These are phyloP conservation scores for Heliconius ethilla DNA, from an alignment of 2,888 invertebrate genomes.

Conservation along the genomic window DNA sequence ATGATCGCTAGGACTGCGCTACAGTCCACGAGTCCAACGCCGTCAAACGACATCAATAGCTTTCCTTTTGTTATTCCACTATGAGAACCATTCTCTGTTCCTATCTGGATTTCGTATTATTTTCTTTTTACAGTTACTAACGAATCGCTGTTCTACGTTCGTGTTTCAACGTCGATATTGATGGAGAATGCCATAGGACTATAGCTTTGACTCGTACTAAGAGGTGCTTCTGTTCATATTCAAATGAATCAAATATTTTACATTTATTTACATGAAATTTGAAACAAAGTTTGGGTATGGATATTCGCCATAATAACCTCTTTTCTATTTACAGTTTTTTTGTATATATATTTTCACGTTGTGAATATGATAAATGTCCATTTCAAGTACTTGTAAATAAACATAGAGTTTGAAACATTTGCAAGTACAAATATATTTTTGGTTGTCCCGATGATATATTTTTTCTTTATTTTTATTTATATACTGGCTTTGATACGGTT, in stretches of 20 bases:
- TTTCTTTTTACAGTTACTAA: constrained; percentile 71
- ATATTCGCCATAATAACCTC: not conserved
- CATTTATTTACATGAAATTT: constrained; percentile 8
- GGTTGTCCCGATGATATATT: not conserved
- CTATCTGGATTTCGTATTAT: constrained; percentile 73
- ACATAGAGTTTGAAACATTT: not conserved
- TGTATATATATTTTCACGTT: not conserved
- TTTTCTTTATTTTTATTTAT: not conserved
- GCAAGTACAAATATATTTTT: not conserved
- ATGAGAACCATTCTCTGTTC: constrained; percentile 72
- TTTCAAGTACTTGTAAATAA: not conserved
- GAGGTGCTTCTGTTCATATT: constrained; percentile 27
- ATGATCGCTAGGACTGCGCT: constrained; percentile 53
- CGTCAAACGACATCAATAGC: constrained; percentile 73
- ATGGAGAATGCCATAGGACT: constrained; percentile 45
- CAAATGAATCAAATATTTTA: constrained; percentile 23
- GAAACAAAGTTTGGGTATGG: not conserved
- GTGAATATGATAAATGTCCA: not conserved
- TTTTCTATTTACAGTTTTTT: not conserved
- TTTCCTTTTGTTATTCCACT: constrained; percentile 74
- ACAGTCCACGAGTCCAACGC: constrained; percentile 55
- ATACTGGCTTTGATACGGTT: not conserved
- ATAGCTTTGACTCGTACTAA: constrained; percentile 30
- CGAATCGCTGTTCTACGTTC: constrained; percentile 74
- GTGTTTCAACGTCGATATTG: constrained; percentile 64